Evolutionary conservation across 1,140 invertebrate genomes (phyloP).

Genomic region (Acromyrmex heyeri): DNA sequence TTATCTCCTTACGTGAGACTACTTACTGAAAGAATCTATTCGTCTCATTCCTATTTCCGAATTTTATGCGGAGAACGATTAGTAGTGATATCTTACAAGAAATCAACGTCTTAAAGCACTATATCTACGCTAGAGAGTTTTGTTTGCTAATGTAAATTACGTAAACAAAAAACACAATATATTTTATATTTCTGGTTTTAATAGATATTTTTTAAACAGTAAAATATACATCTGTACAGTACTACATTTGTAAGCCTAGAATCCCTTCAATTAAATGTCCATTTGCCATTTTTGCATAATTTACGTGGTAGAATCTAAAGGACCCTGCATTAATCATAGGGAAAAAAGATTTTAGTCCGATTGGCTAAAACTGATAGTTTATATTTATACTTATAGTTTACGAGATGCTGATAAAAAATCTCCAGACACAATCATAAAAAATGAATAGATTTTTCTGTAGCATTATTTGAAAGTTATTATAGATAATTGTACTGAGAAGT

Average conservation of each 20-base stretch:
- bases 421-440: too few relatives aligned
- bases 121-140: not conserved
- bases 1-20: slow-evolving; percentile 41
- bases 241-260: not conserved
- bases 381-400: too few relatives aligned
- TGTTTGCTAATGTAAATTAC: not conserved
- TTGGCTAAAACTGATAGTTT: too few relatives aligned
- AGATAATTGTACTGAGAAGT: too few relatives aligned
- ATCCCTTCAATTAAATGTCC: not conserved
- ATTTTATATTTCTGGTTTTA: not conserved
- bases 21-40: slow-evolving; percentile 29
- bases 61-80: slow-evolving; percentile 5
- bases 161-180: not conserved
- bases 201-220: not conserved
- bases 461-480: too few relatives aligned
- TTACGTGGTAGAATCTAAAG: not conserved
- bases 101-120: not conserved
- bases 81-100: not conserved
- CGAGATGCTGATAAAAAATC: too few relatives aligned
- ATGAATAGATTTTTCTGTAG: too few relatives aligned
- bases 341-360: too few relatives aligned
- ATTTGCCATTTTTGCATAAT: not conserved
- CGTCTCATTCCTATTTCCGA: slow-evolving; percentile 15
- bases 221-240: not conserved
- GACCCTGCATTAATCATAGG: too few relatives aligned